Evolutionary conservation across 2,113 vertebrate species (phyloP).

Genomic region (Egretta garzetta): DNA sequence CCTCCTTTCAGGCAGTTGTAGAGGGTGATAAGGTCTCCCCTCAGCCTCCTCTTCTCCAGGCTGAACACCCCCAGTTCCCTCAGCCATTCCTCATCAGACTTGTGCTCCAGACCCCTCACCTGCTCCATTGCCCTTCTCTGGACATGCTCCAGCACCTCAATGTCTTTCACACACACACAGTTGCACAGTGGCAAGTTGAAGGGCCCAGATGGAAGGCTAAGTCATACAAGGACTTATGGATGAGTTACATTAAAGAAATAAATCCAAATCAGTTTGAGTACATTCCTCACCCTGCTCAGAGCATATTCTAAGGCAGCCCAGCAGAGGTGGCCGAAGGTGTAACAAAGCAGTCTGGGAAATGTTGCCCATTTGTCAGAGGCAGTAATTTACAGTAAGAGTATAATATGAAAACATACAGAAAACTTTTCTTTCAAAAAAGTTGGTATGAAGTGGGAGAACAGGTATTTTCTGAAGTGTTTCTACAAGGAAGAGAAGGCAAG

Average conservation of each 20-base stretch:
- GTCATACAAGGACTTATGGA: not conserved
- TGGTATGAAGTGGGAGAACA: not conserved
- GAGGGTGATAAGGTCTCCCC: too few species aligned
- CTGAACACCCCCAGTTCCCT: not conserved
- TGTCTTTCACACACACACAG: not conserved
- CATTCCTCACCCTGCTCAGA: not conserved
- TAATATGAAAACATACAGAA: not conserved
- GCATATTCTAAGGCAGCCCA: not conserved
- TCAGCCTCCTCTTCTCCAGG: not conserved
- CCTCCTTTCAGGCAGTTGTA: too few species aligned
- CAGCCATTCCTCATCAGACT: not conserved
- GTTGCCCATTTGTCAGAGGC: not conserved
- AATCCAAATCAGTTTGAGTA: not conserved
- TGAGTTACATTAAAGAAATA: not conserved
- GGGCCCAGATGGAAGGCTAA: not conserved
- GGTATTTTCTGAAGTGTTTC: not conserved
- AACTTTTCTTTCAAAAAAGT: not conserved
- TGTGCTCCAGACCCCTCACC: not conserved
- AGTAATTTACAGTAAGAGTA: not conserved
- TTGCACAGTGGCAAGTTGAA: not conserved
- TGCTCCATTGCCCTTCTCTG: not conserved
- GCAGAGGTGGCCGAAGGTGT: not conserved
- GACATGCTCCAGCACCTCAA: not conserved
- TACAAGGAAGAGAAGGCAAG: not conserved
- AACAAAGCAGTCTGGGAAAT: not conserved